Evolutionary conservation across 2,113 vertebrate species (phyloP).

Genomic region (Nesoenas mayeri): DNA sequence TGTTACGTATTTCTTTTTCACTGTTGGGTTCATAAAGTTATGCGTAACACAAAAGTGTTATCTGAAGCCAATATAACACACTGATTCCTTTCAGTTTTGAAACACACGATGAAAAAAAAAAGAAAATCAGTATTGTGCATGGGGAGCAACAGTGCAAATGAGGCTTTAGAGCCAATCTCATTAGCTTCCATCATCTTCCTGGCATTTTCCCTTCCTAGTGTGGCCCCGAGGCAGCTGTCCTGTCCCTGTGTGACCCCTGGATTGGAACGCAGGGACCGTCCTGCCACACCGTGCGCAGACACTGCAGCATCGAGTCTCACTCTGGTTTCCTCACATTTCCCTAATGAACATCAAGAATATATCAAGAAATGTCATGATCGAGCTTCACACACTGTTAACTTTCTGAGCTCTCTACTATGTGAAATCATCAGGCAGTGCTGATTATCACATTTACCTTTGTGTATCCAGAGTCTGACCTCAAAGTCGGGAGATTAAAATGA

Average conservation of each 20-base stretch:
- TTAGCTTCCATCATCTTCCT: neutral
- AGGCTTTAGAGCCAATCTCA: neutral
- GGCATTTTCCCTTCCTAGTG: neutral
- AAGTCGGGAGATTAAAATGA: neutral
- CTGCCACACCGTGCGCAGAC: neutral
- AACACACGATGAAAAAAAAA: neutral
- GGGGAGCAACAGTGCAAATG: neutral
- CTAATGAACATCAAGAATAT: neutral
- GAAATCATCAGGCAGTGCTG: neutral
- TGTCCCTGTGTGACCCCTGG: too few relatives aligned
- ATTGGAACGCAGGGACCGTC: neutral
- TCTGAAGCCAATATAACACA: neutral
- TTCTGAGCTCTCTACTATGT: neutral
- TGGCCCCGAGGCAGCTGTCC: neutral
- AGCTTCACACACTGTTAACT: neutral
- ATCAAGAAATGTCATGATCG: neutral
- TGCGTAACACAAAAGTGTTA: neutral
- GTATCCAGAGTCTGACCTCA: neutral
- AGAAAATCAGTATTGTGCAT: neutral
- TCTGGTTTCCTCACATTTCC: neutral
- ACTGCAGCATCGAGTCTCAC: neutral
- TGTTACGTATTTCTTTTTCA: neutral
- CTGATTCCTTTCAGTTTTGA: neutral
- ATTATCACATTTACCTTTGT: neutral
- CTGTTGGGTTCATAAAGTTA: neutral